Evolutionary conservation across 2,797 vertebrate genomes (phyloP).

Genomic region (Malurus splendens): DNA sequence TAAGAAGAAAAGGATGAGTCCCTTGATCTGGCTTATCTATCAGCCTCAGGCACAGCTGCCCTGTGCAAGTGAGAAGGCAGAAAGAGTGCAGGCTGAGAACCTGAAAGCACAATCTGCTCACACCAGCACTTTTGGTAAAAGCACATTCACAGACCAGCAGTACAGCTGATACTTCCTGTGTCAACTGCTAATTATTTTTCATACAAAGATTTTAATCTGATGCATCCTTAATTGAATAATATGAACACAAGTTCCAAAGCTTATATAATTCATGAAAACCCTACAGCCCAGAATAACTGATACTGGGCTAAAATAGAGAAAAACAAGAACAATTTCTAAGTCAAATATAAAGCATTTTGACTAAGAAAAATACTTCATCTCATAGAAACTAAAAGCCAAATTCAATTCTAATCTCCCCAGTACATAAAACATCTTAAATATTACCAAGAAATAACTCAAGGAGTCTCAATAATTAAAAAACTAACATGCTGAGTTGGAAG

Average conservation of each 20-base stretch:
- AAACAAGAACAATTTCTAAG: not conserved
- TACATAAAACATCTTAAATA: not conserved
- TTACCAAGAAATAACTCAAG: not conserved
- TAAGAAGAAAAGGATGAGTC: conserved; percentile 35
- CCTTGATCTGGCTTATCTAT: conserved; percentile 16
- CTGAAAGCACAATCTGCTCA: not conserved
- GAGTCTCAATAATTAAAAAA: not conserved
- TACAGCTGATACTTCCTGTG: not conserved
- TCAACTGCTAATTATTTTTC: not conserved
- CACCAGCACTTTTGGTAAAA: not conserved
- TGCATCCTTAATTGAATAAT: not conserved
- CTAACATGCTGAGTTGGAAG: not conserved
- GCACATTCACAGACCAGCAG: not conserved
- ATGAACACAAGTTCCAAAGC: not conserved
- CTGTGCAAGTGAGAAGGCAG: not conserved
- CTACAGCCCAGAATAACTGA: not conserved
- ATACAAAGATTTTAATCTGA: not conserved
- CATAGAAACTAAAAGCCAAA: not conserved
- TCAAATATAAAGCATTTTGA: not conserved
- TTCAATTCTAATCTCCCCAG: not conserved
- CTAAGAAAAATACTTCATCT: not conserved
- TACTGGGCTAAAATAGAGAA: not conserved
- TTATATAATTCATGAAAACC: not conserved
- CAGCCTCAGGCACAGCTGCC: not conserved
- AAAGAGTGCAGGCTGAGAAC: not conserved